Base-by-base conservation (phyloP, 92 coral and sea anemone genomes). In the Desmophyllum pertusum region DNA sequence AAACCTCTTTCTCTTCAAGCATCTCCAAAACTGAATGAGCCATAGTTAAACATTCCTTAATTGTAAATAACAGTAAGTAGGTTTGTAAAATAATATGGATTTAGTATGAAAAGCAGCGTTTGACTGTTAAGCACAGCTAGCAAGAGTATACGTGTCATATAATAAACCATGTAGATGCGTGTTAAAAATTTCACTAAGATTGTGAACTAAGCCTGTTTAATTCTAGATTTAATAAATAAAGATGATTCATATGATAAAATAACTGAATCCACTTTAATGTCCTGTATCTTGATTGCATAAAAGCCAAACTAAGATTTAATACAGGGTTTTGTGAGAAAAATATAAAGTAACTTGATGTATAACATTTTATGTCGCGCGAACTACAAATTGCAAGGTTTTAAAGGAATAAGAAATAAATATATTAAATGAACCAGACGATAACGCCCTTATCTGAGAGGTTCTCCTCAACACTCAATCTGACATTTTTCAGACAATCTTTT, bases 151-250 rank as follows among this genome's bases (percentile, higher is more conserved):
- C 23, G 9, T n/a, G 27, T 25, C 10, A 59, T 29, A 27, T 59
- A 8, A 59, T 25, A 59, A 59, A 59, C 35, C 15, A 55, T n/a
- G n/a, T 8, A 59, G 33, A 10, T 10, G n/a, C n/a, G 65, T 59
- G 65, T 59, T 59, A 59, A 57, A 59, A 25, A 59, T 59, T 18
- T 59, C 35, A 7, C 35, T 25, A 25, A 23, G 65, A 31, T 59
- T 59, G 1, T 25, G 25, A 59, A 59, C 33, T 1, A 25, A 59
- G 23, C 10, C 30, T 57, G 64, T 57, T 8, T 27, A 59, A 72
- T 10, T 41, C 21, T 11, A 25, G 21, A 55, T 72, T 43, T 72
- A 55, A 72, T 41, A 43, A 72, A 72, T 72, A 72, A 72, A 72
- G 15, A 41, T 72, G 55, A 14, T 13, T 39, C n/a, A 10, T 42